Percentiles rank a stretch among this genome's conserved stretches.
Evolutionary conservation across 2,113 vertebrate species (phyloP).

Genomic region (Fukomys damarensis): DNA sequence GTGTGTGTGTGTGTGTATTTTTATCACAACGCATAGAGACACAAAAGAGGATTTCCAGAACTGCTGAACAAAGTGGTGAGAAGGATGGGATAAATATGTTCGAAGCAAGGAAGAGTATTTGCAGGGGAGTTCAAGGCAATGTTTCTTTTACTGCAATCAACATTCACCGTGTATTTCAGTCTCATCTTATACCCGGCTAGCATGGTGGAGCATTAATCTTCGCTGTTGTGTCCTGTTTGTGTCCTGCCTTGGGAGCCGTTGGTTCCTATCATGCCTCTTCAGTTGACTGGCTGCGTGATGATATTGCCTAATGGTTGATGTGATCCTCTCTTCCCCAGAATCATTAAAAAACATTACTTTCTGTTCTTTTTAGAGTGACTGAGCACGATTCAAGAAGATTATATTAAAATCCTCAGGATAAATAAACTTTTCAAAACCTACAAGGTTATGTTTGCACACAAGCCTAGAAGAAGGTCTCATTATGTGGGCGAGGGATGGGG

Average conservation of each 20-base stretch:
- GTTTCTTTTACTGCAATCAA: neutral
- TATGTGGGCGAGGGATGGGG: neutral
- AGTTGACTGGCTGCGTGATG: neutral
- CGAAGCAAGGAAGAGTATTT: neutral
- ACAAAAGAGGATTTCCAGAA: neutral
- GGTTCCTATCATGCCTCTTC: neutral
- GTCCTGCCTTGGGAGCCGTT: neutral
- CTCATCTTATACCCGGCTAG: neutral
- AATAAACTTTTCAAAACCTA: neutral
- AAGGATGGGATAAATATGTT: neutral
- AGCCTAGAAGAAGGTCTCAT: neutral
- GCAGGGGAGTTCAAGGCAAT: neutral
- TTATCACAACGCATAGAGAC: neutral
- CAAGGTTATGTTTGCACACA: neutral
- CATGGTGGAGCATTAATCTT: neutral
- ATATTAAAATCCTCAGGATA: constrained; percentile 16
- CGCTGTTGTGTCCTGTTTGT: neutral
- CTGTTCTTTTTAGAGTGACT: constrained; percentile 38
- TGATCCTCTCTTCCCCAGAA: neutral
- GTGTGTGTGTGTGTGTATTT: too few species aligned
- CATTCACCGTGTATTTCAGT: neutral
- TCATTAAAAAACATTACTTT: constrained; percentile 35
- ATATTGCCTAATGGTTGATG: neutral
- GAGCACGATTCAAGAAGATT: neutral
- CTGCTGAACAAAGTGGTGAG: neutral